phyloP scores from a whole-genome alignment of 2,113 vertebrate species.

The Reinhardtius hippoglossoides region DNA sequence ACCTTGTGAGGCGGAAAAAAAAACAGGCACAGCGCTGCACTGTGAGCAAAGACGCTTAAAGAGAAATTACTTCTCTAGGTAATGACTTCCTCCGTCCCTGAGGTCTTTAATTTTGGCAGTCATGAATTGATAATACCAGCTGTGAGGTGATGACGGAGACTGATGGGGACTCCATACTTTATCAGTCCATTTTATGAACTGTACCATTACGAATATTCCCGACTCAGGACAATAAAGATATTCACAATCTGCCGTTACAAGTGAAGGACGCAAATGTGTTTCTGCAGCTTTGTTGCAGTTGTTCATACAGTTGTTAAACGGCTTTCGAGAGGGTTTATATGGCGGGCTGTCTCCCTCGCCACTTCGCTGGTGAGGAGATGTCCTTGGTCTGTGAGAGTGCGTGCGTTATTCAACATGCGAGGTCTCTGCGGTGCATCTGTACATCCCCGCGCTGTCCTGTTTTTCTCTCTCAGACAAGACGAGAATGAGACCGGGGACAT shows the following conservation, averaged over 20 bases:
- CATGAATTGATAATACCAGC: conserved; percentile 47
- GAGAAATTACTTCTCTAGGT: conserved; percentile 43
- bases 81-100: conserved; percentile 52
- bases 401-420: conserved; percentile 49
- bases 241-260: conserved; percentile 22
- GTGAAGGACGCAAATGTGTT: not conserved
- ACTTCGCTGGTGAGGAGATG: conserved; percentile 55
- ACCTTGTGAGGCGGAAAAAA: conserved; percentile 28
- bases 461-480: conserved; percentile 65
- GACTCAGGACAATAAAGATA: conserved; percentile 37
- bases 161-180: conserved; percentile 37
- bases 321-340: conserved; percentile 33
- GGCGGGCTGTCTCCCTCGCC: conserved; percentile 5
- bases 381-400: conserved; percentile 60
- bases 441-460: conserved; percentile 48
- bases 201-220: conserved; percentile 18
- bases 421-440: conserved; percentile 60
- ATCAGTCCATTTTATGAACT: conserved; percentile 51
- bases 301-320: conserved; percentile 40
- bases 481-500: conserved; percentile 77
- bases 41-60: conserved; percentile 29
- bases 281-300: conserved; percentile 12
- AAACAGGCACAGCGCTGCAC: too few species aligned
- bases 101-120: conserved; percentile 52
- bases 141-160: conserved; percentile 48